Evolutionary conservation across 1,140 invertebrate genomes (phyloP).

Genomic region (Mylabris phalerata): DNA sequence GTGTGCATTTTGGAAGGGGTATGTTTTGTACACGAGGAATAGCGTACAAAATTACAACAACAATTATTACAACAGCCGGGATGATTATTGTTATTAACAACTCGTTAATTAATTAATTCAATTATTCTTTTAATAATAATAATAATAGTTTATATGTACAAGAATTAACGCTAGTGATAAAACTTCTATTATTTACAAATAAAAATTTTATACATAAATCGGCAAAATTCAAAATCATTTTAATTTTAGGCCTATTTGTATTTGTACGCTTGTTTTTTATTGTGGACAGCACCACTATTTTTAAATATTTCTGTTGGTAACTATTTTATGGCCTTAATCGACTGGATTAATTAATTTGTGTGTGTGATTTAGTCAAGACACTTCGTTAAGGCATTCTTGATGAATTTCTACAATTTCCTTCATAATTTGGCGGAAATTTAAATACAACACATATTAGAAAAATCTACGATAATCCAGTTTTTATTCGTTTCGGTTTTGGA

Average conservation of each 20-base stretch:
- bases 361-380: conserved; percentile 12
- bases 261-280: conserved; percentile 27
- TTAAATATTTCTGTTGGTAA: conserved; percentile 16
- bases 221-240: background rate
- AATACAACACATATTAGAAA: too few species aligned
- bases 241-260: conserved; percentile 27
- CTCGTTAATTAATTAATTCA: background rate
- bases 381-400: conserved; percentile 15
- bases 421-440: too few species aligned
- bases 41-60: conserved; percentile 24
- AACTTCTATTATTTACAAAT: too few species aligned
- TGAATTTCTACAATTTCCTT: conserved; percentile 1
- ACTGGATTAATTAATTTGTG: conserved; percentile 6
- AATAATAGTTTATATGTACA: background rate
- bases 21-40: conserved; percentile 8
- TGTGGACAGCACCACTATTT: conserved; percentile 22
- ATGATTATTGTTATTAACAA: too few species aligned
- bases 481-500: background rate
- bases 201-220: background rate
- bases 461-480: conserved; percentile 1
- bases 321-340: conserved; percentile 15
- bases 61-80: conserved; percentile 24
- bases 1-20: conserved; percentile 22
- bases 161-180: background rate
- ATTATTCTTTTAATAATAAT: background rate